Base-by-base conservation (phyloP, 2,113 vertebrate species). In the Phylloscopus whistleri region DNA sequence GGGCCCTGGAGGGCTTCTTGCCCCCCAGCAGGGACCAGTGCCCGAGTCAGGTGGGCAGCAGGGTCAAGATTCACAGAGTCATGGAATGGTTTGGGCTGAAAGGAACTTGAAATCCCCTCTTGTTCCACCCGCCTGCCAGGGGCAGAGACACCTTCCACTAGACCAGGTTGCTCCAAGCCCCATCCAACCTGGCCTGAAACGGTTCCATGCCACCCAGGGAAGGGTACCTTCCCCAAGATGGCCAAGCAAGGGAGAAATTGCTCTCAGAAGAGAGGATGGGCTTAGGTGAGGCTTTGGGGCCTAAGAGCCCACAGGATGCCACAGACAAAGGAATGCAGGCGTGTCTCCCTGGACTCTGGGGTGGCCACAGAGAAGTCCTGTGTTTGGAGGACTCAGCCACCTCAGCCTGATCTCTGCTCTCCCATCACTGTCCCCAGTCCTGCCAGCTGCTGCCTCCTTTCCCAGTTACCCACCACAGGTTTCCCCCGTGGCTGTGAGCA, bases 121-220 rank as follows among this genome's bases (percentile, higher is more conserved):
- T 68, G 41, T 83, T 48, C 21, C 17, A 60, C 16, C 11, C 1
- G 0, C 28, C 24, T 68, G 48, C 48, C n/a, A 22, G 1, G 9
- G 24, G 39, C 39, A 62, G 30, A 30, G 41, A 31, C 10, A 43
- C 9, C 12, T 62, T 83, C 41, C 30, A n/a, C 44, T 15, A 31
- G 4, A 9, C 26, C 53, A 68, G 27, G 15, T 11, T 33, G 41
- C 35, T 76, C 49, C 55, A 49, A 62, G 41, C 31, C 35, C n/a
- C 3, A 1, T 49, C 70, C 63, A 69, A 1, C 26, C 31, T 26
- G 46, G 62, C n/a, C 53, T 63, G 63, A 9, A 55, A 31, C 30
- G 49, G 31, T 37, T 52, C 44, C 27, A 35, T 12, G 22, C 41
- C 30, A 35, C 9, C 21, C 55, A 62, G 48, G 79, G 30, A 55